A percentile compares a stretch with the other conserved stretches of the same genome.
phyloP scores from a whole-genome alignment of 2,888 invertebrate genomes.

The Oligia strigilis region DNA sequence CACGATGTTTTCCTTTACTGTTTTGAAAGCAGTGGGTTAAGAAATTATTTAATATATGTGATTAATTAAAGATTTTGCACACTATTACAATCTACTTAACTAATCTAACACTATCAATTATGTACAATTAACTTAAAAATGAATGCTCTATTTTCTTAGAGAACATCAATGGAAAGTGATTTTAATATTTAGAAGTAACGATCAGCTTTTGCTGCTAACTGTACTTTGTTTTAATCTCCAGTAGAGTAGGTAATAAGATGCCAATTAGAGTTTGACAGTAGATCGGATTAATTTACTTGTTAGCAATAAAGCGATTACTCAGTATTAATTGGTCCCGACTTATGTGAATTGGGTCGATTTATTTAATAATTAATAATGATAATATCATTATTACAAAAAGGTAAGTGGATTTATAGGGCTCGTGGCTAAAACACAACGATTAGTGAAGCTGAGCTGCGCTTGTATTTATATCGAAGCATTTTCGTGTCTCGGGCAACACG shows the following conservation, averaged over 20 bases:
- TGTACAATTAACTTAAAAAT: neutral
- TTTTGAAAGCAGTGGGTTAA: no score
- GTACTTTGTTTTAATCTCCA: constrained; percentile 45
- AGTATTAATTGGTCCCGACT: constrained; percentile 48
- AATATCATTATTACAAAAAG: neutral
- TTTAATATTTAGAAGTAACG: constrained; percentile 10
- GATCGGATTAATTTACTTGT: constrained; percentile 69
- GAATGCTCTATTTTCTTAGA: neutral
- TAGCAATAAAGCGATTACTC: constrained; percentile 52
- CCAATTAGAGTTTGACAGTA: constrained; percentile 69
- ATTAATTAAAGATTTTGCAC: neutral
- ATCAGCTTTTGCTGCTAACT: constrained; percentile 7
- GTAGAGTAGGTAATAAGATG: constrained; percentile 67
- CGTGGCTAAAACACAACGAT: neutral
- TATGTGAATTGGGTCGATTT: constrained; percentile 13
- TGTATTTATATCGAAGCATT: neutral
- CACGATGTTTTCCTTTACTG: neutral
- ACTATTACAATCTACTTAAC: neutral
- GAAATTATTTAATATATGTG: neutral
- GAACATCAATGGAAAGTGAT: neutral
- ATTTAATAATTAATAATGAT: neutral
- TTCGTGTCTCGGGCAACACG: neutral
- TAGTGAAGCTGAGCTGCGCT: neutral
- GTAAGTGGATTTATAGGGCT: neutral
- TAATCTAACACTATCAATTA: neutral